Evolutionary conservation across 2,113 vertebrate species (phyloP).

Genomic region (Perognathus longimembris): DNA sequence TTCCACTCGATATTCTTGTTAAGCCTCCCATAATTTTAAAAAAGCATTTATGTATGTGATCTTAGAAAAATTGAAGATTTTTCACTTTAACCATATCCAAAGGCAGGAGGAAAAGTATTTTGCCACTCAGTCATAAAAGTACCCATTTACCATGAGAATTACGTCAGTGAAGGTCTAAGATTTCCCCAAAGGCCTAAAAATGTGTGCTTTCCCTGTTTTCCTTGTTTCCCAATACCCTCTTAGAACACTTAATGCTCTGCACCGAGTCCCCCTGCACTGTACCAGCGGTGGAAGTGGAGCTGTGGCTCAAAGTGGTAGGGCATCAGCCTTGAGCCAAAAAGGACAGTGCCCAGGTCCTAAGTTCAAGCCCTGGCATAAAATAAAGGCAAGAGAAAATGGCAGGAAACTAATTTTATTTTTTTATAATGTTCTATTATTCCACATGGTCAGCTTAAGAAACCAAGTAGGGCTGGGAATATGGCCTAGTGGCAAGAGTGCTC

Average conservation of each 20-base stretch:
- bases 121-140: background rate
- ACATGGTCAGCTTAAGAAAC: background rate
- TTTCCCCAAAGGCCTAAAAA: background rate
- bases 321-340: too few relatives aligned
- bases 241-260: background rate
- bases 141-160: background rate
- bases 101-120: background rate
- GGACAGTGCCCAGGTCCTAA: too few relatives aligned
- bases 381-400: background rate
- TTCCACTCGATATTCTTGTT: background rate
- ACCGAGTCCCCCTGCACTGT: background rate
- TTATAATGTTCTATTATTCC: slow-evolving; percentile 19
- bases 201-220: background rate
- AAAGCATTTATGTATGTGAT: background rate
- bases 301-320: too few relatives aligned
- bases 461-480: too few relatives aligned
- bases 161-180: background rate
- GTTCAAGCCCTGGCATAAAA: too few relatives aligned
- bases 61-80: background rate
- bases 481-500: too few relatives aligned
- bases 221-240: background rate
- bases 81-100: slow-evolving; percentile 7
- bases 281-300: background rate
- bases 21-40: background rate
- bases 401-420: background rate